Percentiles rank a stretch among this genome's conserved stretches.
These are phyloP conservation scores for Matsumurasca onukii DNA, from an alignment of 1,140 invertebrate genomes.

Conservation along the genomic window DNA sequence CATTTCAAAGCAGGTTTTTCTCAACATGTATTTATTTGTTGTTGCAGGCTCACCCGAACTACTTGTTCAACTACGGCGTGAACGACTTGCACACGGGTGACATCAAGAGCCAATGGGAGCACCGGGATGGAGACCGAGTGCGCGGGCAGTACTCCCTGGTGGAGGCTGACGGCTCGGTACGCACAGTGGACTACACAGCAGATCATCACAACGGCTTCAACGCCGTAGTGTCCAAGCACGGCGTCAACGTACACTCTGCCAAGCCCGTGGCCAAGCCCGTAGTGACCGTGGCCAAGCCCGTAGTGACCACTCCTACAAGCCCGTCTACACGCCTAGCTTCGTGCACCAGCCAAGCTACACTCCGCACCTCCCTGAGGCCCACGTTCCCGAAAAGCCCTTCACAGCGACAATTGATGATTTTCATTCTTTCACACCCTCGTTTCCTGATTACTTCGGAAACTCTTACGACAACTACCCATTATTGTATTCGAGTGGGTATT, in stretches of 20 bases:
- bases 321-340: neutral
- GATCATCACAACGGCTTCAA: conserved; percentile 51
- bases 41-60: conserved; percentile 45
- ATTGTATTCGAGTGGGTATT: neutral
- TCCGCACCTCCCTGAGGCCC: neutral
- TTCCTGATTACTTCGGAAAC: conserved; percentile 10
- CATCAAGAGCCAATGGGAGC: conserved; percentile 53
- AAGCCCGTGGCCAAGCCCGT: conserved; percentile 13
- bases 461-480: neutral
- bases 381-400: neutral
- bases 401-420: neutral
- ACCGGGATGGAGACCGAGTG: conserved; percentile 52
- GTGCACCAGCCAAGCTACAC: conserved; percentile 6
- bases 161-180: conserved; percentile 50
- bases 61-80: conserved; percentile 57
- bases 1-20: too few species aligned
- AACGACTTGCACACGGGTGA: conserved; percentile 55
- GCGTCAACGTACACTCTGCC: neutral
- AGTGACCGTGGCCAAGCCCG: conserved; percentile 13
- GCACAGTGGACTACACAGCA: conserved; percentile 52
- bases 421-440: conserved; percentile 2
- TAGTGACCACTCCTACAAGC: conserved; percentile 3
- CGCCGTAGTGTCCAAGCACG: conserved; percentile 45
- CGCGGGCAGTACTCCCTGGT: conserved; percentile 54
- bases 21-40: too few species aligned